Percentiles rank a stretch among this genome's conserved stretches.
Evolutionary conservation across 2,888 invertebrate genomes (phyloP).

Genomic region (Orthonychiurus folsomi): DNA sequence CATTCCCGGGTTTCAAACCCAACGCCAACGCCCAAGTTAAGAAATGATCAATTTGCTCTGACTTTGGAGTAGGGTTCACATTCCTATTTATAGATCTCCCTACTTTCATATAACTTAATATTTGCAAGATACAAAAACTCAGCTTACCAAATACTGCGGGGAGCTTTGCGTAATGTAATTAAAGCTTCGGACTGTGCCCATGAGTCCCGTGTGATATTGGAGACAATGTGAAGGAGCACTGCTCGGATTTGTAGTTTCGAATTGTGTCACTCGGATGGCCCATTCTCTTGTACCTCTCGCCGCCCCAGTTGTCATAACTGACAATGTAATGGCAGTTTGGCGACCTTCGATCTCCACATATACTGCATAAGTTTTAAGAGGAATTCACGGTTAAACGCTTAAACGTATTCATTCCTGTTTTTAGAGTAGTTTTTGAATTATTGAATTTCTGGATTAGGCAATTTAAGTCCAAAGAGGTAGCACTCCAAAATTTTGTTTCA

Average conservation of each 20-base stretch:
- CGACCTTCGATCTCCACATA: slow-evolving; percentile 61
- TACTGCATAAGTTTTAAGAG: too few species aligned
- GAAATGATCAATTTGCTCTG: background rate
- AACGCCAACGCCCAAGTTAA: too few species aligned
- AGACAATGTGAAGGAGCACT: slow-evolving; percentile 55
- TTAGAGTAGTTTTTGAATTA: too few species aligned
- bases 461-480: too few species aligned
- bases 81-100: too few species aligned
- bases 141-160: slow-evolving; percentile 35
- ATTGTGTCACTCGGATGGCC: slow-evolving; percentile 47
- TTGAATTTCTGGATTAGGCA: slow-evolving; percentile 5
- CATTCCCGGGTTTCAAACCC: too few species aligned
- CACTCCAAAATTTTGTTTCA: too few species aligned
- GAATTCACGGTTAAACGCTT: too few species aligned
- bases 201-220: slow-evolving; percentile 55
- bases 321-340: slow-evolving; percentile 56
- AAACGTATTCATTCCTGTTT: too few species aligned
- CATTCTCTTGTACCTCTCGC: slow-evolving; percentile 26
- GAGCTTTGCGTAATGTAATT: slow-evolving; percentile 52
- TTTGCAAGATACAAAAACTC: background rate
- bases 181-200: slow-evolving; percentile 59
- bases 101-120: too few species aligned
- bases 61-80: too few species aligned
- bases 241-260: slow-evolving; percentile 21
- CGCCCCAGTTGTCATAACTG: slow-evolving; percentile 51